These are phyloP conservation scores for Serrognathus titanus DNA, from an alignment of 2,888 invertebrate genomes.

Conservation along the genomic window DNA sequence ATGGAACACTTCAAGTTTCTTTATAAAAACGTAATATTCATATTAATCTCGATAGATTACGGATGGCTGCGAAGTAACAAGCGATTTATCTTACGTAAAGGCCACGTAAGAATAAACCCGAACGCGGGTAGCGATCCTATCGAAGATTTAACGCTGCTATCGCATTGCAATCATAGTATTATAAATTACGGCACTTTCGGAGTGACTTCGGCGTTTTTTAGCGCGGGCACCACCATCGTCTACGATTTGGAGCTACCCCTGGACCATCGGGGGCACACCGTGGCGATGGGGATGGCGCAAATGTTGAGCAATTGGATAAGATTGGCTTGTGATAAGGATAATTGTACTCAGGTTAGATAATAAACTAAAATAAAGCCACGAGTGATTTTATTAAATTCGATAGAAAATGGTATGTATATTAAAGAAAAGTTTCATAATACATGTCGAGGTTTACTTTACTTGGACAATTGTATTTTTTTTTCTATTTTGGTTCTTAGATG, in stretches of 20 bases:
- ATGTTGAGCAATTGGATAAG: constrained; percentile 11
- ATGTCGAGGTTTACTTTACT: too few species aligned
- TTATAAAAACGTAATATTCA: constrained; percentile 21
- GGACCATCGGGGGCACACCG: constrained; percentile 19
- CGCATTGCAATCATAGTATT: constrained; percentile 23
- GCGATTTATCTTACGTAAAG: neutral
- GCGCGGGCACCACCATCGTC: constrained; percentile 18
- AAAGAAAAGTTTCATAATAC: too few species aligned
- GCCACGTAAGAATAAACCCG: constrained; percentile 14
- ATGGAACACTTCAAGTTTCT: constrained; percentile 20
- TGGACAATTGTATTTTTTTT: too few species aligned
- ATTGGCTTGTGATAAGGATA: too few species aligned
- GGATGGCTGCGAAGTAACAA: constrained; percentile 13
- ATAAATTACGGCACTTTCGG: constrained; percentile 26
- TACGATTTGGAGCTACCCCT: constrained; percentile 22
- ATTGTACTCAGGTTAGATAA: too few species aligned
- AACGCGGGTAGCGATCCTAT: neutral
- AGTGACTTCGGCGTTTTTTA: constrained; percentile 17
- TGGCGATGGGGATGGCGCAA: constrained; percentile 22
- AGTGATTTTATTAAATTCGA: too few species aligned
- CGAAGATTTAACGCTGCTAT: constrained; percentile 20
- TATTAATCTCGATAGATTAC: constrained; percentile 18
- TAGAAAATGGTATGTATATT: too few species aligned
- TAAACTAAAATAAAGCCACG: too few species aligned
- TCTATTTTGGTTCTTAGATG: too few species aligned